These are phyloP conservation scores for Notothenia rossii DNA, from an alignment of 2,113 vertebrate genomes.

Conservation along the genomic window DNA sequence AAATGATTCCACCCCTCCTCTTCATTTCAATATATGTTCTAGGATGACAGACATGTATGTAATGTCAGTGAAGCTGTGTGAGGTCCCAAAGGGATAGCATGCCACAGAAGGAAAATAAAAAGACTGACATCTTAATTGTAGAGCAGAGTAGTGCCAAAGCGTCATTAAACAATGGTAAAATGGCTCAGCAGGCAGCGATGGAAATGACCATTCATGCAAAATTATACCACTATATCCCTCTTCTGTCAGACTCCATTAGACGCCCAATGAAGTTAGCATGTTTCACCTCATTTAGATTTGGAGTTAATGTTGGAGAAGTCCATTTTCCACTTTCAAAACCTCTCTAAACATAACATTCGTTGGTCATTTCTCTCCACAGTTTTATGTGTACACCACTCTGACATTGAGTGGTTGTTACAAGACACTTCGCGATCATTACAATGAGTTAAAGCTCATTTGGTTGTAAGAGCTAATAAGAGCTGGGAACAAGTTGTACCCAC, in stretches of 20 bases:
- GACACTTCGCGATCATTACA: neutral
- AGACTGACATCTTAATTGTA: conserved; percentile 1
- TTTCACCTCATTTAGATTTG: conserved; percentile 51
- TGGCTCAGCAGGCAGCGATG: conserved; percentile 43
- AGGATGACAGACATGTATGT: neutral
- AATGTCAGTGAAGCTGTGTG: neutral
- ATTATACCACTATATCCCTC: conserved; percentile 38
- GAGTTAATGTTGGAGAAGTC: conserved; percentile 4
- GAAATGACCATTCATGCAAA: conserved; percentile 59
- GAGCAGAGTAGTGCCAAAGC: conserved; percentile 10
- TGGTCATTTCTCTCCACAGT: neutral
- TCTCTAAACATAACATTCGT: neutral
- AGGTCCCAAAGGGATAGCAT: conserved; percentile 7
- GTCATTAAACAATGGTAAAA: conserved; percentile 60
- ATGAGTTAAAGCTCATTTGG: conserved; percentile 14
- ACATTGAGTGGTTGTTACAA: conserved; percentile 1
- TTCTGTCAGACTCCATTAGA: conserved; percentile 57
- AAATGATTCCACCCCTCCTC: neutral
- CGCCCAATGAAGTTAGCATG: conserved; percentile 54
- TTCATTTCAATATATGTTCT: conserved; percentile 5
- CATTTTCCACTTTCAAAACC: neutral
- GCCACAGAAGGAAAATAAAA: neutral
- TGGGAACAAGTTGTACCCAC: neutral
- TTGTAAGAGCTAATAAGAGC: conserved; percentile 9
- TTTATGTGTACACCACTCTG: neutral